Evolutionary conservation across 2,113 vertebrate genomes (phyloP).

Genomic region (Lynx canadensis): DNA sequence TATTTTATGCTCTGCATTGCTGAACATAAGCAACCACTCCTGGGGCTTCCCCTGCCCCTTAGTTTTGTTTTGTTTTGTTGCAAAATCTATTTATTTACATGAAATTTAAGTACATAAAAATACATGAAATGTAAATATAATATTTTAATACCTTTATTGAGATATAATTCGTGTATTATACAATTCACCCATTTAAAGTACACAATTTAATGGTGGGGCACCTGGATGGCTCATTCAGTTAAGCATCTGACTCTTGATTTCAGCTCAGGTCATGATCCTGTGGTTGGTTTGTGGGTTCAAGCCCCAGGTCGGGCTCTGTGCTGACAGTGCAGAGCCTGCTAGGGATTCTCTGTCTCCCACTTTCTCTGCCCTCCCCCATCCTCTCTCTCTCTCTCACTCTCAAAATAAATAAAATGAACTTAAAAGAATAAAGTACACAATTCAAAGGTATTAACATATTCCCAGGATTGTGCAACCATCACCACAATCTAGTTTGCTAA

Average conservation of each 20-base stretch:
- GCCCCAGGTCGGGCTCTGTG: no score
- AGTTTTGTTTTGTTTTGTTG: neutral
- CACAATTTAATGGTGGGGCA: neutral
- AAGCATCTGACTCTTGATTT: no score
- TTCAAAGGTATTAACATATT: neutral
- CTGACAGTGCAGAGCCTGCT: no score
- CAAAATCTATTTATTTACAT: neutral
- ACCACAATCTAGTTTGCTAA: neutral
- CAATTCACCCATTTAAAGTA: neutral
- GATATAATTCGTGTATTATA: neutral
- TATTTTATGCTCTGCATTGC: neutral
- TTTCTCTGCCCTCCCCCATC: no score
- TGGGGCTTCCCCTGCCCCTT: slow-evolving; percentile 15
- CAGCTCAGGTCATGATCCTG: no score
- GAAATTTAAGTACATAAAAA: neutral
- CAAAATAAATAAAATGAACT: no score
- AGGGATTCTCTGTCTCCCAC: no score
- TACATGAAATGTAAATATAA: neutral
- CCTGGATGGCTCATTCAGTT: no score
- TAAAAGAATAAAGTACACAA: neutral
- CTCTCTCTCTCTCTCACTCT: no score
- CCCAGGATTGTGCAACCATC: neutral
- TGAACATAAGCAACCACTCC: neutral
- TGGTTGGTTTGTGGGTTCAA: no score
- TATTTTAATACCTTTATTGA: neutral